Evolutionary conservation across 2,797 vertebrate species (phyloP).

Genomic region (Myotis daubentonii): DNA sequence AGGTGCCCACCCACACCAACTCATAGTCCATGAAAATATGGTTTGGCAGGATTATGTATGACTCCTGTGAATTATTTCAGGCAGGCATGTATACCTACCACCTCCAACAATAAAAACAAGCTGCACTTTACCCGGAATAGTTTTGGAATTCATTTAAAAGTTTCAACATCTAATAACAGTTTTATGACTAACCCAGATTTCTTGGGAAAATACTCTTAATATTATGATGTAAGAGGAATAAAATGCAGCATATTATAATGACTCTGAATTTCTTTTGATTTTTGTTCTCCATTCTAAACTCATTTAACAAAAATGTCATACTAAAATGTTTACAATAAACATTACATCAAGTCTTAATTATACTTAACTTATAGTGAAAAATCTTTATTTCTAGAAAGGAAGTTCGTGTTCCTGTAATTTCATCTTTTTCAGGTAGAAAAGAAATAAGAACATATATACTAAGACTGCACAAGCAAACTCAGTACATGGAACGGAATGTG

Average conservation of each 20-base stretch:
- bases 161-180: slow-evolving; percentile 26
- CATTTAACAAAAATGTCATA: slow-evolving; percentile 29
- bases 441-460: slow-evolving; percentile 13
- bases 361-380: slow-evolving; percentile 43
- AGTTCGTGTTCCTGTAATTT: slow-evolving; percentile 1
- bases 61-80: not conserved
- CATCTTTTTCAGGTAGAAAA: slow-evolving; percentile 51
- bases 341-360: not conserved
- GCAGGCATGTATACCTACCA: not conserved
- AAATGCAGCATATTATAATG: slow-evolving; percentile 9
- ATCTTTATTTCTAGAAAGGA: slow-evolving; percentile 13
- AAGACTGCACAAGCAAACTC: slow-evolving; percentile 43
- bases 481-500: not conserved
- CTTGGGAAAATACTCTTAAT: slow-evolving; percentile 19
- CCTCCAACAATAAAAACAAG: slow-evolving; percentile 39
- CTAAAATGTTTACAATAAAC: slow-evolving; percentile 51
- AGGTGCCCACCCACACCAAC: not conserved
- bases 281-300: slow-evolving; percentile 45
- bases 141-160: slow-evolving; percentile 42
- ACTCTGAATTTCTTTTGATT: slow-evolving; percentile 14
- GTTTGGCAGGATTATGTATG: not conserved
- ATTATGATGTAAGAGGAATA: not conserved
- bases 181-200: slow-evolving; percentile 34
- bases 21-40: not conserved
- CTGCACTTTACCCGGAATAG: not conserved